phyloP scores from a whole-genome alignment of 2,888 invertebrate genomes.

The Cyclophora punctaria region DNA sequence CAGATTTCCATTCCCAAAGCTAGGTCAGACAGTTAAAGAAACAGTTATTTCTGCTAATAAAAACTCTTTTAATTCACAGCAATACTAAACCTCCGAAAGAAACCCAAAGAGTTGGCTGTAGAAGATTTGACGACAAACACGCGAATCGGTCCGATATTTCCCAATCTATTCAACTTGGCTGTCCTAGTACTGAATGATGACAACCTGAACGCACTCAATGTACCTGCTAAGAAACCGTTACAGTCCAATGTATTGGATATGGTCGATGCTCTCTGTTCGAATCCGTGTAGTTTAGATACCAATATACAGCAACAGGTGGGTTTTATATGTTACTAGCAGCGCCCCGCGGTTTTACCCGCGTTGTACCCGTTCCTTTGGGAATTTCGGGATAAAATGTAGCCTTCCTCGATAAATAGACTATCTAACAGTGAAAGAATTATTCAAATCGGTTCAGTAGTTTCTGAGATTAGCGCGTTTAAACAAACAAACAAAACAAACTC shows the following conservation, averaged over 20 bases:
- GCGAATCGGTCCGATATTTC: slow-evolving; percentile 74
- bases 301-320: slow-evolving; percentile 75
- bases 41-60: too few relatives aligned
- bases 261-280: slow-evolving; percentile 74
- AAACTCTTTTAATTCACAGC: slow-evolving; percentile 35
- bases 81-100: slow-evolving; percentile 68
- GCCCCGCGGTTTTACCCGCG: too few relatives aligned
- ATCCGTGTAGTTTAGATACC: slow-evolving; percentile 71
- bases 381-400: too few relatives aligned
- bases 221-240: slow-evolving; percentile 61
- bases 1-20: too few relatives aligned
- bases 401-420: too few relatives aligned
- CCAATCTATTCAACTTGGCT: slow-evolving; percentile 76
- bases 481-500: too few relatives aligned
- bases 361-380: too few relatives aligned
- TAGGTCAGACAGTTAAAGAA: too few relatives aligned
- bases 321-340: too few relatives aligned
- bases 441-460: too few relatives aligned
- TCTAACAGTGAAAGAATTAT: too few relatives aligned
- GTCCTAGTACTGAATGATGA: slow-evolving; percentile 76
- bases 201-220: slow-evolving; percentile 63
- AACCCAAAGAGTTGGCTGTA: slow-evolving; percentile 70
- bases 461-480: too few relatives aligned
- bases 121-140: slow-evolving; percentile 74
- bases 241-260: slow-evolving; percentile 70